phyloP scores from a whole-genome alignment of 2,113 vertebrate genomes.

The Plecotus auritus region DNA sequence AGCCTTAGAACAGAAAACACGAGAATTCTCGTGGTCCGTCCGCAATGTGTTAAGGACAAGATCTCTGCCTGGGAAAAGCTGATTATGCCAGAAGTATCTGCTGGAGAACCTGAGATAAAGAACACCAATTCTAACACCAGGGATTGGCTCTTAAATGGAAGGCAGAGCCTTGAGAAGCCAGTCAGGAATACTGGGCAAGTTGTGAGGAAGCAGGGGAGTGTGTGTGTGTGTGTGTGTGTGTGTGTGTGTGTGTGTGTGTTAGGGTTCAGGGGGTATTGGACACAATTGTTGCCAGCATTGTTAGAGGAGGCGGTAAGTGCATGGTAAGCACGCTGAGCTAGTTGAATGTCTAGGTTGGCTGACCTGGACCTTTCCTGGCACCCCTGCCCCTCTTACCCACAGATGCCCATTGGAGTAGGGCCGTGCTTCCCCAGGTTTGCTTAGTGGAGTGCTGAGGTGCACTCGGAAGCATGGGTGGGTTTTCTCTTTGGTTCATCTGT shows the following conservation, averaged over 20 bases:
- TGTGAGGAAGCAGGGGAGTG: background rate
- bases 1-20: too few relatives aligned
- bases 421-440: background rate
- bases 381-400: background rate
- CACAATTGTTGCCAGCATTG: background rate
- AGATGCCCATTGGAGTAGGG: background rate
- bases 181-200: background rate
- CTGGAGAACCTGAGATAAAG: background rate
- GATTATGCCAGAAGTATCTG: background rate
- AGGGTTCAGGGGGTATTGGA: background rate
- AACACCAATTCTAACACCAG: background rate
- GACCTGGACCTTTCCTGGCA: background rate
- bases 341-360: background rate
- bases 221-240: too few relatives aligned
- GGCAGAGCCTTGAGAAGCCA: background rate
- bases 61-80: background rate
- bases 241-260: rapidly evolving
- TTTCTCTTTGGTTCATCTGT: background rate
- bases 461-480: background rate
- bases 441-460: background rate
- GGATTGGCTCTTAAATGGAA: background rate
- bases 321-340: background rate
- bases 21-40: too few relatives aligned
- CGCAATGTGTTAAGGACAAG: background rate
- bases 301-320: background rate